Evolutionary conservation across 2,113 vertebrate species (phyloP).

Genomic region (Dasyurus viverrinus): DNA sequence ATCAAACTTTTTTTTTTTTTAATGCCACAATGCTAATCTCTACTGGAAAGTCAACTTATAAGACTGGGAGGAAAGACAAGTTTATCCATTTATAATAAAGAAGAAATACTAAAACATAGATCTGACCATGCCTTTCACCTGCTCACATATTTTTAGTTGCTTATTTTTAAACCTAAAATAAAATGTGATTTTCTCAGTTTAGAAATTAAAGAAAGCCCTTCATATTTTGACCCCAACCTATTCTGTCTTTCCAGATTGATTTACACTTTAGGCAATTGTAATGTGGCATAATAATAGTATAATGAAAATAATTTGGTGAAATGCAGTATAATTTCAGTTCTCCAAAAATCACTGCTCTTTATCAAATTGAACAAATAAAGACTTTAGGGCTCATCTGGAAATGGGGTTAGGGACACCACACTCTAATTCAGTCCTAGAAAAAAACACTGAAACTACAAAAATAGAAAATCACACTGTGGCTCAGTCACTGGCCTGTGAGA

Average conservation of each 20-base stretch:
- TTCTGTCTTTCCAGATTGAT: neutral
- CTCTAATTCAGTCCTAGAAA: neutral
- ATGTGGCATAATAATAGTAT: neutral
- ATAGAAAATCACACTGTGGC: neutral
- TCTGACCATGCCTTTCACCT: neutral
- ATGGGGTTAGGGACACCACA: neutral
- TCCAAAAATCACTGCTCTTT: neutral
- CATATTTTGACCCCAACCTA: neutral
- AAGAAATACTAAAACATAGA: neutral
- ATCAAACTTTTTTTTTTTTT: neutral
- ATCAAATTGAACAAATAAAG: neutral
- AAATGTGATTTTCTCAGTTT: neutral
- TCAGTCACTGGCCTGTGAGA: neutral
- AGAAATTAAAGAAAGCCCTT: neutral
- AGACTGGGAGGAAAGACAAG: neutral
- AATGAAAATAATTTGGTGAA: neutral
- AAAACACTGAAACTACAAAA: neutral
- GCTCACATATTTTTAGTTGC: neutral
- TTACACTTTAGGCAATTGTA: neutral
- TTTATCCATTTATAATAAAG: neutral
- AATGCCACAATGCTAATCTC: neutral
- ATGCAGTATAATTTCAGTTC: neutral
- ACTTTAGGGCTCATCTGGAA: neutral
- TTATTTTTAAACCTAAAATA: neutral
- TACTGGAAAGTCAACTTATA: neutral